A percentile compares a stretch with the other conserved stretches of the same genome.
These are phyloP conservation scores for Ctenomys sociabilis DNA, from an alignment of 2,113 vertebrate genomes.

Conservation along the genomic window DNA sequence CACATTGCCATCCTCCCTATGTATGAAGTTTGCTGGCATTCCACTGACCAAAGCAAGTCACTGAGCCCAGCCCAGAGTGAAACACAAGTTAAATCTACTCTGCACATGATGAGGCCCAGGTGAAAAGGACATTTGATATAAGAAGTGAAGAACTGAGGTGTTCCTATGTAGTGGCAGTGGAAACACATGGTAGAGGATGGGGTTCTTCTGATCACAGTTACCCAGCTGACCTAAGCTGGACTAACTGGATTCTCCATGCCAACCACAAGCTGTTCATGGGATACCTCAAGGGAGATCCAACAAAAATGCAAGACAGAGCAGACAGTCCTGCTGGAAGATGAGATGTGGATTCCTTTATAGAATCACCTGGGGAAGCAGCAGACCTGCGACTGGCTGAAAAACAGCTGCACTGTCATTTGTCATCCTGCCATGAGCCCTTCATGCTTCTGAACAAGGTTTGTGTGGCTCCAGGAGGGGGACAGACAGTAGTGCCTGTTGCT, in stretches of 20 bases:
- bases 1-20: no score
- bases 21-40: neutral
- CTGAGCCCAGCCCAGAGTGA: neutral
- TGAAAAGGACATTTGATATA: neutral
- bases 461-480: neutral
- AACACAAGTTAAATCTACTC: neutral
- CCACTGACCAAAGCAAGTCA: neutral
- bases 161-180: neutral
- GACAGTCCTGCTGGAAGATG: neutral
- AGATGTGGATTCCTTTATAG: neutral
- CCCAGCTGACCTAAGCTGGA: neutral
- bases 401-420: neutral
- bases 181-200: neutral
- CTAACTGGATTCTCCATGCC: neutral
- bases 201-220: neutral
- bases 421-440: neutral
- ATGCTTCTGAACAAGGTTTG: neutral
- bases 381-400: neutral
- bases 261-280: neutral
- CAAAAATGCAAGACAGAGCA: neutral
- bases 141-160: neutral
- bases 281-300: neutral
- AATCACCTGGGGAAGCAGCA: neutral
- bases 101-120: neutral
- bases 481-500: neutral